Evolutionary conservation across 2,113 vertebrate genomes (phyloP), one percentile per base, ranked within the genome.

Genomic region (Crypturellus undulatus): DNA sequence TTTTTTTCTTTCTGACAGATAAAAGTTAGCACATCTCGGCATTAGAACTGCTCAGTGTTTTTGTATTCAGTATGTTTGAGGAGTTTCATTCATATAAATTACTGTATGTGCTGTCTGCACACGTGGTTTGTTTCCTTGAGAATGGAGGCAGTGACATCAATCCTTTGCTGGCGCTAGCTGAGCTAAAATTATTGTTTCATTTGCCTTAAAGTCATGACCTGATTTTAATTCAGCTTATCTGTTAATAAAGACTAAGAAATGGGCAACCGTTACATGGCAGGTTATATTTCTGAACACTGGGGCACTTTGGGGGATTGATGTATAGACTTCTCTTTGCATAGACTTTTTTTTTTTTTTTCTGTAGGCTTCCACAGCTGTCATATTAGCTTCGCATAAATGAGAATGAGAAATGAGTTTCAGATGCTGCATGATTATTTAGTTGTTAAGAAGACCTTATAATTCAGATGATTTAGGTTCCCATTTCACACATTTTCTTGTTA

Each of bases 51-150:
- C 73, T 91, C 71, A 92, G 81, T 93, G 90, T 49, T 49, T 49
- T 49, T 49, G 21, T 49, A 90, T 76, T 97, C 69, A 92, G 0
- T 76, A 56, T 75, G 54, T 92, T 90, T 84, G 43, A 40, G 93
- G 70, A 80, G 8, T 76, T 95, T 90, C 88, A 89, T 92, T 82
- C n/a, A 59, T 72, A 60, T 56, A 60, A 94, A 60, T 65, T 71
- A 25, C 58, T 79, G 75, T 56, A 43, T 71, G 43, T 92, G 64
- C 76, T 82, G 8, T 72, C 84, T 89, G 77, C 32, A n/a, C 6
- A 2, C 84, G 65, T 89, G 86, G 69, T 49, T 92, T 47, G 34
- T 96, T 96, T 96, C 79, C 54, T 76, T 78, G 60, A 83, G 79
- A 87, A 80, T 2, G 20, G 73, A 89, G 65, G 63, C 65, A 85